These are phyloP conservation scores for Lontra canadensis DNA, from an alignment of 2,113 vertebrate genomes.

Conservation along the genomic window DNA sequence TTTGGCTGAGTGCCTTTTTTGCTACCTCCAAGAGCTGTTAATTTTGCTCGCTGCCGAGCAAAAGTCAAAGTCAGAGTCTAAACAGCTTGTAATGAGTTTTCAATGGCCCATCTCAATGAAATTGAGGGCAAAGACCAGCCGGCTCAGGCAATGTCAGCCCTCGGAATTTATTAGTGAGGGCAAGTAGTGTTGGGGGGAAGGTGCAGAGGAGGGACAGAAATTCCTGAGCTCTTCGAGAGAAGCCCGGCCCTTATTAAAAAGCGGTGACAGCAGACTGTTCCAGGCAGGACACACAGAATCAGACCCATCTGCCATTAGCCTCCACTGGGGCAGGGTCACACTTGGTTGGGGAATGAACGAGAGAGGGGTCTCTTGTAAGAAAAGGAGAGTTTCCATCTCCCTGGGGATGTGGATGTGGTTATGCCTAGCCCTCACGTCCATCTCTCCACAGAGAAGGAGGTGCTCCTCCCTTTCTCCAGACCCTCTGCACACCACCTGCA, in stretches of 20 bases:
- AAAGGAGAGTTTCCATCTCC: neutral
- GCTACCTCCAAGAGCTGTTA: constrained; percentile 90
- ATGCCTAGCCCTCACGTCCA: neutral
- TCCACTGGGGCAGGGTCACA: neutral
- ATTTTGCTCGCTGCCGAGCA: constrained; percentile 90
- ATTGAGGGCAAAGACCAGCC: constrained; percentile 93
- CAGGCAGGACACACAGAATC: neutral
- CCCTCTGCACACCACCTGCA: no score
- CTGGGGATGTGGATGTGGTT: neutral
- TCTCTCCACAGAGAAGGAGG: neutral
- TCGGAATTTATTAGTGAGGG: constrained; percentile 87
- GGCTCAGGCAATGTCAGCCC: constrained; percentile 86
- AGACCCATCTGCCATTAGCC: neutral
- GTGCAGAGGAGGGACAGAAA: constrained; percentile 70
- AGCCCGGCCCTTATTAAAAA: constrained; percentile 45
- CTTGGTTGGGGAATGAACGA: neutral
- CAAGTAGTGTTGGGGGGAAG: constrained; percentile 71
- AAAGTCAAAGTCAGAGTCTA: constrained; percentile 93
- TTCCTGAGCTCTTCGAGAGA: constrained; percentile 60
- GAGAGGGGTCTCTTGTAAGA: neutral
- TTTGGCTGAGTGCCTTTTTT: constrained; percentile 86
- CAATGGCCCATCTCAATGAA: constrained; percentile 92
- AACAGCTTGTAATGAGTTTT: constrained; percentile 95
- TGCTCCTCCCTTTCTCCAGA: neutral
- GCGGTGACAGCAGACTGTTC: neutral